Evolutionary conservation across 1,140 invertebrate genomes (phyloP).

Genomic region (Globodera rostochiensis): DNA sequence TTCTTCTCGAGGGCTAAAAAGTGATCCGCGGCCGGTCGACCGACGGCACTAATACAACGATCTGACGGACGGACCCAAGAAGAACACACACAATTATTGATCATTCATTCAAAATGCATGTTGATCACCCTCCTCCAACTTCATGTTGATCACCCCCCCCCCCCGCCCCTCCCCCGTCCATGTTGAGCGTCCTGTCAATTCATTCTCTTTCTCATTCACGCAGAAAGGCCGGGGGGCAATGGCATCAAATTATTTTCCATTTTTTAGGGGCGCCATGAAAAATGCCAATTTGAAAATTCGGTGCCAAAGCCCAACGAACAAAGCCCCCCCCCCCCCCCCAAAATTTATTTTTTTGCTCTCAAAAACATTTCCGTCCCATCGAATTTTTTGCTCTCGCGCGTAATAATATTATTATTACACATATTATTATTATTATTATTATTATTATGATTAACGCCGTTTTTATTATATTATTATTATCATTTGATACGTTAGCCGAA

Average conservation of each 20-base stretch:
- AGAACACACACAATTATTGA: background rate
- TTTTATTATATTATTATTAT: too few relatives aligned
- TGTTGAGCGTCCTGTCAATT: too few relatives aligned
- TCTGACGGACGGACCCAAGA: too few relatives aligned
- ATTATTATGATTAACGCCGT: too few relatives aligned
- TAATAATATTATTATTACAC: background rate
- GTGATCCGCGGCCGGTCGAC: background rate
- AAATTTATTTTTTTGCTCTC: background rate
- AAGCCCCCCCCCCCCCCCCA: too few relatives aligned
- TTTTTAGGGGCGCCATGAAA: background rate
- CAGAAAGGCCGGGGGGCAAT: background rate
- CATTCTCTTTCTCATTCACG: too few relatives aligned
- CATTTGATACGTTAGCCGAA: background rate
- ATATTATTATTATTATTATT: background rate
- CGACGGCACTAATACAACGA: too few relatives aligned
- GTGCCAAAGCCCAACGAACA: background rate
- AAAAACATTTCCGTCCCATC: background rate
- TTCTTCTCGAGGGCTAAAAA: slow-evolving; percentile 46
- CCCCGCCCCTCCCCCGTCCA: too few relatives aligned
- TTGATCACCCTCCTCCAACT: background rate
- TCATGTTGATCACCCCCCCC: too few relatives aligned
- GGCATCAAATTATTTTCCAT: background rate
- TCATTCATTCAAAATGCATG: background rate
- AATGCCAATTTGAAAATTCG: background rate
- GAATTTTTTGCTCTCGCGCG: background rate